Base-by-base conservation (phyloP, 2,797 vertebrate genomes). In the Allobates femoralis region DNA sequence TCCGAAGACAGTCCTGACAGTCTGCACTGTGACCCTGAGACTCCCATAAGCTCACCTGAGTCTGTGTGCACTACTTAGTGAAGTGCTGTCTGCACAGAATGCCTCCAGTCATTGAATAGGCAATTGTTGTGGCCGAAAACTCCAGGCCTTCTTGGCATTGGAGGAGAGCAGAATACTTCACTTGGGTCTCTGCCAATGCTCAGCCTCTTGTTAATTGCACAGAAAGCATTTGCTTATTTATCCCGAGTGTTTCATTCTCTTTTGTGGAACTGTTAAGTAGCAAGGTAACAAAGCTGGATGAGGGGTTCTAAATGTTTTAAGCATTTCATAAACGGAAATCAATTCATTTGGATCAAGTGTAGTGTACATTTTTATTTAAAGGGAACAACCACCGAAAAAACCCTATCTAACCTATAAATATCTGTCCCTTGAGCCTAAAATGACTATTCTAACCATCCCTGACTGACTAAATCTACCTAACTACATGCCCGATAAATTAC, bases 151-250 rank as follows among this genome's bases (percentile, higher is more conserved):
- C 37, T 46, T 84, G 67, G 81, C 69, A 81, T 81, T 41, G 10
- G 46, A n/a, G n/a, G n/a, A 12, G 64, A 30, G 64, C 34, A 16
- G 66, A 67, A 55, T 34, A 50, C 16, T 50, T 66, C 8, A 53
- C 11, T 11, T 28, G 28, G 21, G 8, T 32, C 51, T 21, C 5
- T 77, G 75, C 50, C 50, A 77, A 77, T 21, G 18, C 28, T 55
- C 50, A 77, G 75, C 21, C 75, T 23, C 51, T 77, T 73, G 69
- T 73, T 77, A 77, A 74, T 55, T 77, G 75, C 30, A 15, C 34
- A 30, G 18, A 30, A 77, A 53, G 26, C 75, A 55, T 77, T 77
- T 77, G 26, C 50, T 77, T 32, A 55, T 55, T 77, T 19, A 30
- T 32, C 26, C 51, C 30, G 19, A 55, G 28, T 18, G 5, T 21